phyloP scores from a whole-genome alignment of 2,113 vertebrate genomes.

The cat (Felis catus) region F.catus_Fca126_mat1.0 CM031413.1:114783501-114784000 shows the following conservation, averaged over 20 bases:
- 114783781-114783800: not conserved
- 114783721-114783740: not conserved
- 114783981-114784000: no score
- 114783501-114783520: slow-evolving; percentile 48
- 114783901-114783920: no score
- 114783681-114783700: not conserved
- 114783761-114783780: not conserved
- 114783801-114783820: not conserved
- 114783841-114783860: no score
- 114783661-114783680: not conserved
- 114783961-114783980: no score
- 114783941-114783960: no score
- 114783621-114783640: not conserved
- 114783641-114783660: not conserved
- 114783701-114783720: not conserved
- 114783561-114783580: not conserved
- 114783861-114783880: no score
- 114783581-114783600: not conserved
- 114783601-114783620: not conserved
- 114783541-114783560: not conserved
- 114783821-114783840: no score
- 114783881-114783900: no score
- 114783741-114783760: not conserved
- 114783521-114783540: not conserved
- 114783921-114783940: no score